Conservation (phyloP, 1,140 invertebrate genomes). For the Diuraphis noxia region DNA sequence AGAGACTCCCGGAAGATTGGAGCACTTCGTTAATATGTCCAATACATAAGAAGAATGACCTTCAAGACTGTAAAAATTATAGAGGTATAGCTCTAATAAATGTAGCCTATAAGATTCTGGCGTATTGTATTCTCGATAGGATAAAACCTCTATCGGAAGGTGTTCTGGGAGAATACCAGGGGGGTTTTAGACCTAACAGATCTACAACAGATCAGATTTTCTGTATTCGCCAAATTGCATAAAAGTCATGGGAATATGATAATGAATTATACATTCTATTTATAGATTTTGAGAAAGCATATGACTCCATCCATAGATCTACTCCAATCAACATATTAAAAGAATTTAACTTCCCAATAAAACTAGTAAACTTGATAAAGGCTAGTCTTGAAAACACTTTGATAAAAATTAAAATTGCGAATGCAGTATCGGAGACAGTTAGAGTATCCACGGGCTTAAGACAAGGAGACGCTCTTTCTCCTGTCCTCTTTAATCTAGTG, state of each 20-base stretch:
- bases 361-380: conserved; percentile 5
- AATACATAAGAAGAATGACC: conserved; percentile 57
- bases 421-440: not conserved
- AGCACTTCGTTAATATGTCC: conserved; percentile 55
- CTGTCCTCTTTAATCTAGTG: not conserved
- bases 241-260: no score
- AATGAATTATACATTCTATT: no score
- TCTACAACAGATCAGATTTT: no score
- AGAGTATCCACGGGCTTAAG: not conserved
- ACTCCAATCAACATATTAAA: not conserved
- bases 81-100: not conserved
- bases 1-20: conserved; percentile 57
- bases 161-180: no score
- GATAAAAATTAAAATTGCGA: not conserved
- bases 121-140: no score
- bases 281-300: no score
- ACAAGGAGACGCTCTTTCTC: conserved; percentile 14
- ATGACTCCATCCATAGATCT: no score
- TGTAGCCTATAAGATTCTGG: no score
- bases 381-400: not conserved
- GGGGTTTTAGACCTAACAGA: no score
- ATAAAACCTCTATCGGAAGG: no score
- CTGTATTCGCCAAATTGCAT: no score
- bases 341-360: conserved; percentile 10
- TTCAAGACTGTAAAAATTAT: no score